Evolutionary conservation across 2,113 vertebrate species (phyloP).

Genomic region (Chaenogobius annularis): DNA sequence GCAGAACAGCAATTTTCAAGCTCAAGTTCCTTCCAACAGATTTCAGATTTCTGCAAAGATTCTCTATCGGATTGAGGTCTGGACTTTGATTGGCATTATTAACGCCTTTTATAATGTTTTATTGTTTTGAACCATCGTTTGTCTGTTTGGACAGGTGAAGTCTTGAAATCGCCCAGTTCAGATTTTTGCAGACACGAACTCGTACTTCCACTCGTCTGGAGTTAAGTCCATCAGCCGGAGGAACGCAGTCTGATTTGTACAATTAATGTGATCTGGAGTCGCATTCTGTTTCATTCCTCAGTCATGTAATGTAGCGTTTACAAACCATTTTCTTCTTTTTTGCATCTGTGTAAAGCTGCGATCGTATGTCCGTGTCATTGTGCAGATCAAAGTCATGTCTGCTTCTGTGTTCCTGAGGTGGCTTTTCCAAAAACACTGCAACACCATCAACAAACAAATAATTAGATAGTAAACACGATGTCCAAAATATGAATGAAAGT

Average conservation of each 20-base stretch:
- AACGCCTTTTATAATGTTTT: no score
- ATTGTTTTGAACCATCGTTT: no score
- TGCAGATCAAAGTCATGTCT: slow-evolving; percentile 7
- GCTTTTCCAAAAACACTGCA: slow-evolving; percentile 25
- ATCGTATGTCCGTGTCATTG: not conserved
- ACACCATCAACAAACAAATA: not conserved
- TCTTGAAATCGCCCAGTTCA: accelerated
- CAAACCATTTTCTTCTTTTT: slow-evolving; percentile 12
- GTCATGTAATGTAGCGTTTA: accelerated
- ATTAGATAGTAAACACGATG: not conserved
- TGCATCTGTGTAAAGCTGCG: accelerated
- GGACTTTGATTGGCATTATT: no score
- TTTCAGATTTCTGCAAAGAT: no score
- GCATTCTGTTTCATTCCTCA: not conserved
- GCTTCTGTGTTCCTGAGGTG: not conserved
- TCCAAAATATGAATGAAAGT: no score
- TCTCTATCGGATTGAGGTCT: no score
- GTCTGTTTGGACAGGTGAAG: not conserved
- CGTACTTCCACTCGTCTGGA: slow-evolving; percentile 20
- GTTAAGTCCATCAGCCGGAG: slow-evolving; percentile 26
- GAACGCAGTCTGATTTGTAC: slow-evolving; percentile 12
- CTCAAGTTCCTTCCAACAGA: no score
- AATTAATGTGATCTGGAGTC: slow-evolving; percentile 12
- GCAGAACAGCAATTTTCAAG: no score
- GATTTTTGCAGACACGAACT: accelerated